These are phyloP conservation scores for Carassius auratus DNA, from an alignment of 2,113 vertebrate genomes.

Conservation along the genomic window DNA sequence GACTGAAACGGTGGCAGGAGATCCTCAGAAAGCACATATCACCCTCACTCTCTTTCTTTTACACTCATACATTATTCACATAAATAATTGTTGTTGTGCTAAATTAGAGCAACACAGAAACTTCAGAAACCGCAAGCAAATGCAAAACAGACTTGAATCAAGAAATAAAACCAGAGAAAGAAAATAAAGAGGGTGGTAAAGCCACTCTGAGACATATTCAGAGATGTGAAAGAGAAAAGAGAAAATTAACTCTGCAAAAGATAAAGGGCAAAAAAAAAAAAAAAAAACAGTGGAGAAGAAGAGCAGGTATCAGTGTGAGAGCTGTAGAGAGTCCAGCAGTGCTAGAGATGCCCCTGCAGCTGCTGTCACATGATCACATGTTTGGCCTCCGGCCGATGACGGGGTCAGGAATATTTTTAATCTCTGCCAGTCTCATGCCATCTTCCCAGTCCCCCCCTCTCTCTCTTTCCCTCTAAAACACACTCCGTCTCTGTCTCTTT, in stretches of 20 bases:
- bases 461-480: not conserved
- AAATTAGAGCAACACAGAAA: not conserved
- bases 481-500: not conserved
- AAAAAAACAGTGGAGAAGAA: not conserved
- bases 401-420: slow-evolving; percentile 48
- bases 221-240: not conserved
- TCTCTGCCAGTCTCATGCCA: slow-evolving; percentile 30
- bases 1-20: not conserved
- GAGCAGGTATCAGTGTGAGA: not conserved
- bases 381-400: slow-evolving; percentile 32
- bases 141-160: not conserved
- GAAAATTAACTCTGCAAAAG: not conserved
- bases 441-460: not conserved
- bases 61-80: not conserved
- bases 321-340: not conserved
- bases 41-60: not conserved
- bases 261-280: not conserved
- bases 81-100: not conserved
- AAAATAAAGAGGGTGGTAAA: not conserved
- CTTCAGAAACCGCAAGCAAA: not conserved
- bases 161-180: not conserved
- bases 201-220: not conserved
- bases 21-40: not conserved
- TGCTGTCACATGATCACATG: slow-evolving; percentile 45
- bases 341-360: slow-evolving; percentile 34